phyloP scores from a whole-genome alignment of 2,888 invertebrate genomes.

The Ctenicera cuprea region DNA sequence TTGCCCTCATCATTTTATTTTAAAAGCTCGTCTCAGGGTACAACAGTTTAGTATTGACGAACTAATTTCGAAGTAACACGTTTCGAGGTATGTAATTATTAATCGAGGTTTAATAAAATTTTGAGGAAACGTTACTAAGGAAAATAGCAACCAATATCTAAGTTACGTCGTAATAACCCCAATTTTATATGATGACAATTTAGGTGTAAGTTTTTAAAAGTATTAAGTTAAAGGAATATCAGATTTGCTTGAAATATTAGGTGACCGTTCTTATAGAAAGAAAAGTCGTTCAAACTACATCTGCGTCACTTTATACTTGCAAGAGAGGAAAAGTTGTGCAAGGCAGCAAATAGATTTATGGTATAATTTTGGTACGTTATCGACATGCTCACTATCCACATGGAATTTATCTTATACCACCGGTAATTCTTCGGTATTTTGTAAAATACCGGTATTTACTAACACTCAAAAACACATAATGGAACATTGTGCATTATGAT shows the following conservation, averaged over 20 bases:
- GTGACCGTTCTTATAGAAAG: not conserved
- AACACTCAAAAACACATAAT: no score
- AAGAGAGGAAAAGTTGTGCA: not conserved
- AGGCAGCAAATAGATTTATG: not conserved
- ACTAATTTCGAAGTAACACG: not conserved
- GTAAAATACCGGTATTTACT: no score
- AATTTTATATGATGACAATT: not conserved
- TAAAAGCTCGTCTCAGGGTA: no score
- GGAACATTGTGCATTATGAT: no score
- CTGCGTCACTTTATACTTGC: not conserved
- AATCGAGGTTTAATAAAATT: not conserved
- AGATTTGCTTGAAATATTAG: not conserved
- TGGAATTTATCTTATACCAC: not conserved
- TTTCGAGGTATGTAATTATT: not conserved
- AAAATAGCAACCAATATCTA: not conserved
- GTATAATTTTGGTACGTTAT: slow-evolving; percentile 6
- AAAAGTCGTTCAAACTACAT: not conserved
- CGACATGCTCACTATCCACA: not conserved
- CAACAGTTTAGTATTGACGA: not conserved
- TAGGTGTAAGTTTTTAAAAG: not conserved
- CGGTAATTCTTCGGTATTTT: not conserved
- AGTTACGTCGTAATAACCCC: not conserved
- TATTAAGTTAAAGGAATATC: not conserved
- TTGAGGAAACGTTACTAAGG: not conserved
- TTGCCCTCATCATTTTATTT: no score